Percentiles rank a stretch among this genome's conserved stretches.
These are phyloP conservation scores for Noctua pronuba DNA, from an alignment of 2,888 invertebrate species.

Conservation along the genomic window DNA sequence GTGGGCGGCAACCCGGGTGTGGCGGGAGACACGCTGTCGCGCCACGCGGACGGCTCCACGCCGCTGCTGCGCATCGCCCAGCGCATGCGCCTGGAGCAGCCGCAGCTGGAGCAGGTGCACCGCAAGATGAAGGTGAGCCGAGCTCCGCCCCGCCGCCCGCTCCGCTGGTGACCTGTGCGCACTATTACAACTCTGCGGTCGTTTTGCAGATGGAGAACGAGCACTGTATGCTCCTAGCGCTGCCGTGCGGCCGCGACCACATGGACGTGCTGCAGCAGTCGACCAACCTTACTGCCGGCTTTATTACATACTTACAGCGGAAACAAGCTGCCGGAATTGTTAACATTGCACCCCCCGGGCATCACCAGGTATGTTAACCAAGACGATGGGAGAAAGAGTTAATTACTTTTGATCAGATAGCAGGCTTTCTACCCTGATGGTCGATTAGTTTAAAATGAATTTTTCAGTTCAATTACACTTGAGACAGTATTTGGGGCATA, in stretches of 20 bases:
- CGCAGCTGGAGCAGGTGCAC: slow-evolving; percentile 98
- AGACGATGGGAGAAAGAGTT: not conserved
- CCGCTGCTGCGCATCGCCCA: slow-evolving; percentile 98
- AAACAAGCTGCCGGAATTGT: slow-evolving; percentile 99
- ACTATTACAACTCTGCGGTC: not conserved
- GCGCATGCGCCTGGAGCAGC: slow-evolving; percentile 98
- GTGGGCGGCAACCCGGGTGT: slow-evolving; percentile 98
- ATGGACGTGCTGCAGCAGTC: slow-evolving; percentile 98
- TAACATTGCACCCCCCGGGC: slow-evolving; percentile 97
- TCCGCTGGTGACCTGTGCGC: rapidly evolving
- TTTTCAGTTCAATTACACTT: not conserved
- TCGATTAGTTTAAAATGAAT: not conserved
- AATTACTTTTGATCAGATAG: not conserved
- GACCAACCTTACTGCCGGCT: slow-evolving; percentile 96
- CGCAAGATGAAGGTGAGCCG: slow-evolving; percentile 97
- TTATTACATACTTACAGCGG: slow-evolving; percentile 98
- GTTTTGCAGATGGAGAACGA: slow-evolving; percentile 95
- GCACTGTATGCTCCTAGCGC: slow-evolving; percentile 98
- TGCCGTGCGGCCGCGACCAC: slow-evolving; percentile 98
- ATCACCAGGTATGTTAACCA: slow-evolving; percentile 91
- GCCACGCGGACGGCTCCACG: slow-evolving; percentile 95
- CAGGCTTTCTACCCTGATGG: not conserved
- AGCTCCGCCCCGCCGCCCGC: no score
- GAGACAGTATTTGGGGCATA: not conserved
- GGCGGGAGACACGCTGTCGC: slow-evolving; percentile 96